A percentile compares a stretch with the other conserved stretches of the same genome.
These are phyloP conservation scores for Chrosomus eos DNA, from an alignment of 2,797 vertebrate genomes.

Conservation along the genomic window DNA sequence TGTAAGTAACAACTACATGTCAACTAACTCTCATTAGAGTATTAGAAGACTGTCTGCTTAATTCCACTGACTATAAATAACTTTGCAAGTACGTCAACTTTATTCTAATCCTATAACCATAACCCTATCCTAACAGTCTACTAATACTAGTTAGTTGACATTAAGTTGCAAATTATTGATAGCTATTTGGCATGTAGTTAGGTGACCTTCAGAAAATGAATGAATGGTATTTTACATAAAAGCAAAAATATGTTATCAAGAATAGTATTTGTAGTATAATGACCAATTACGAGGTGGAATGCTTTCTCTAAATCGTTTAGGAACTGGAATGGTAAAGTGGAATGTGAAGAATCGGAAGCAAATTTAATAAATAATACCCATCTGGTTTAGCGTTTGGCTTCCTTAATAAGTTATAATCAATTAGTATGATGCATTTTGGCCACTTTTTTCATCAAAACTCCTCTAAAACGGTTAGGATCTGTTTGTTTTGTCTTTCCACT, in stretches of 20 bases:
- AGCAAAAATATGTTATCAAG: neutral
- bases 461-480: neutral
- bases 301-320: neutral
- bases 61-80: neutral
- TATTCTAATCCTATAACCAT: neutral
- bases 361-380: neutral
- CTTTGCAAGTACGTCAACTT: neutral
- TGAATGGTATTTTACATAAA: neutral
- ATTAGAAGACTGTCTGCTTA: neutral
- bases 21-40: neutral
- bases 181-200: neutral
- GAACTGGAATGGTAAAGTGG: neutral
- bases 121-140: neutral
- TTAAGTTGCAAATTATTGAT: neutral
- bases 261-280: neutral
- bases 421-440: neutral
- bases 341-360: neutral
- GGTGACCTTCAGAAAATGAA: neutral
- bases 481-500: slow-evolving; percentile 14
- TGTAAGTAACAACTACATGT: neutral
- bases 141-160: neutral
- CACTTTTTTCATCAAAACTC: slow-evolving; percentile 2
- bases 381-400: neutral
- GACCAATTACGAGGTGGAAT: neutral
- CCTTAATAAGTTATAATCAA: neutral